Percentiles rank a stretch among this genome's conserved stretches.
Evolutionary conservation across 2,888 invertebrate genomes (phyloP).

Genomic region (Drosophila testacea): DNA sequence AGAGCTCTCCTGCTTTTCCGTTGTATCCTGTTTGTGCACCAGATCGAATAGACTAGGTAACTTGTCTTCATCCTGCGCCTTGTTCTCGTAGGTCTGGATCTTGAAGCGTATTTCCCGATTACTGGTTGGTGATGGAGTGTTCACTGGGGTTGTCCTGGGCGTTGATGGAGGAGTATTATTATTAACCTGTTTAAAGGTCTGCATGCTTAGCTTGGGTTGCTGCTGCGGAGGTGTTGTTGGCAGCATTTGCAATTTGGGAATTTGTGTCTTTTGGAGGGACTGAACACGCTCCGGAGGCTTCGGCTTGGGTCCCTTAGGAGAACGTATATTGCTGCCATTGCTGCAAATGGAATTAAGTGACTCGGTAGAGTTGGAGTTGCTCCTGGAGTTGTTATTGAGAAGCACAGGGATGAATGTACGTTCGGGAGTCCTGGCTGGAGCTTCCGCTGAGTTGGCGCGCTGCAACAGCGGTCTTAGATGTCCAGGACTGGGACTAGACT

Average conservation of each 20-base stretch:
- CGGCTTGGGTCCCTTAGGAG: conserved; percentile 82
- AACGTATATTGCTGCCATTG: conserved; percentile 55
- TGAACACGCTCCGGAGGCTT: conserved; percentile 84
- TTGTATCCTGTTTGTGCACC: conserved; percentile 89
- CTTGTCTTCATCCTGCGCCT: conserved; percentile 80
- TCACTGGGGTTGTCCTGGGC: conserved; percentile 57
- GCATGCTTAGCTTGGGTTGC: conserved; percentile 78
- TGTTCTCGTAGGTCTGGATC: conserved; percentile 84
- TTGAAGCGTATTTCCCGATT: conserved; percentile 84
- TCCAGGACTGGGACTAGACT: conserved; percentile 66
- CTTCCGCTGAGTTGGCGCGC: conserved; percentile 82
- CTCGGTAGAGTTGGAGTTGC: conserved; percentile 66
- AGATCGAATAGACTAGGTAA: conserved; percentile 90
- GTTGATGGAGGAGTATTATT: conserved; percentile 59
- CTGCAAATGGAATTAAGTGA: conserved; percentile 66
- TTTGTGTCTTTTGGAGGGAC: conserved; percentile 83
- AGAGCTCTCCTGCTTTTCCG: conserved; percentile 63
- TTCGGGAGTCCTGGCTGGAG: conserved; percentile 70
- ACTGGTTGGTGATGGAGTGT: conserved; percentile 65
- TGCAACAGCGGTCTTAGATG: conserved; percentile 69
- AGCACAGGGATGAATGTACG: conserved; percentile 82
- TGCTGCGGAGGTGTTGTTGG: conserved; percentile 69
- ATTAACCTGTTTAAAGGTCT: conserved; percentile 77
- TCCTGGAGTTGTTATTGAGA: conserved; percentile 53
- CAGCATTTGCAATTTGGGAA: conserved; percentile 79